Conservation (phyloP, 2,113 vertebrate species). For the Hiodon tergisus region DNA sequence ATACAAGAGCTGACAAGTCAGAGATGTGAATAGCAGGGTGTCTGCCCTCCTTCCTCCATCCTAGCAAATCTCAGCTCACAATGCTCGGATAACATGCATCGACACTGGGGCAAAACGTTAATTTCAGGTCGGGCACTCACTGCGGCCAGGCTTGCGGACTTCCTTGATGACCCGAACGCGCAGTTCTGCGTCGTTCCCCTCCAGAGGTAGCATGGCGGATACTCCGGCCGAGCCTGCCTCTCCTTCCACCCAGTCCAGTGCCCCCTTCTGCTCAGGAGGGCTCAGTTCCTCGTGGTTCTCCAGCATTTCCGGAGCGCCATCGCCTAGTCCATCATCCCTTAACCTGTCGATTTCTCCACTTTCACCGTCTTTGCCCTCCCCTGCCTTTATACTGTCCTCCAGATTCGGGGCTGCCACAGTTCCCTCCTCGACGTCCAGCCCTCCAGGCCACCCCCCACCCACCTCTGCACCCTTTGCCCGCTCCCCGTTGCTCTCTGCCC, state of each 20-base stretch:
- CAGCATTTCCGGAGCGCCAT: constrained; percentile 53
- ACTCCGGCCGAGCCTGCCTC: constrained; percentile 36
- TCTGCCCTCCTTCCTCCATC: too few relatives aligned
- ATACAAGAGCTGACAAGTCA: too few relatives aligned
- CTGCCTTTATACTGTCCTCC: constrained; percentile 39
- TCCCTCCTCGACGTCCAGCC: constrained; percentile 38
- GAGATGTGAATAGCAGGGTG: too few relatives aligned
- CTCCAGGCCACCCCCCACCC: constrained; percentile 53
- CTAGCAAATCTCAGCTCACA: too few relatives aligned
- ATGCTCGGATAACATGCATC: not conserved
- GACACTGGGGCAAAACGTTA: not conserved
- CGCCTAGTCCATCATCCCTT: constrained; percentile 64
- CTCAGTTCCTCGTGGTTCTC: constrained; percentile 59
- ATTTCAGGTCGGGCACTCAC: constrained; percentile 65
- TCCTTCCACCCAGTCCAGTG: constrained; percentile 49
- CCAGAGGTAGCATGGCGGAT: constrained; percentile 61
- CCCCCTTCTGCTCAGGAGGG: constrained; percentile 55
- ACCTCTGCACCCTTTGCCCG: constrained; percentile 47
- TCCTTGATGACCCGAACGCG: constrained; percentile 87
- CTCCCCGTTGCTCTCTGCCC: constrained; percentile 73
- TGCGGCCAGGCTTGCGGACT: constrained; percentile 93
- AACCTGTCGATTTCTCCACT: constrained; percentile 53
- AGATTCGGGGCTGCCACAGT: constrained; percentile 26
- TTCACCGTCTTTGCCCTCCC: constrained; percentile 46
- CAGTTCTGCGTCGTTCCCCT: constrained; percentile 87